phyloP scores from a whole-genome alignment of 2,113 vertebrate genomes.

The Psephotus haematonotus region DNA sequence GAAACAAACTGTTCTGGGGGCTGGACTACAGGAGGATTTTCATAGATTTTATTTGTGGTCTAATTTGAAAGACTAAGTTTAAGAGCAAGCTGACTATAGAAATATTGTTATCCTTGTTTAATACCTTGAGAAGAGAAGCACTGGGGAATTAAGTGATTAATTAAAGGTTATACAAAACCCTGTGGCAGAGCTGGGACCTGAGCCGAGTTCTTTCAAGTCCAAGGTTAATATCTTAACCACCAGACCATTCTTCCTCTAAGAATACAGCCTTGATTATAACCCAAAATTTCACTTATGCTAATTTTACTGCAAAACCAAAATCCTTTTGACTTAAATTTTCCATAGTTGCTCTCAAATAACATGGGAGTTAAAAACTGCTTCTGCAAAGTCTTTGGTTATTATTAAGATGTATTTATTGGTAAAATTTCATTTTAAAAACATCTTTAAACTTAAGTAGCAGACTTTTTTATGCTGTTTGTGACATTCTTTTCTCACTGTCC shows the following conservation, averaged over 20 bases:
- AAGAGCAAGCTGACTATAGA: neutral
- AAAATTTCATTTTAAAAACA: neutral
- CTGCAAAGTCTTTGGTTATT: neutral
- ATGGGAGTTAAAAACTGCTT: neutral
- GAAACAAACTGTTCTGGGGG: neutral
- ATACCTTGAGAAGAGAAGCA: neutral
- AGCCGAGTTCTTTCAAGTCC: neutral
- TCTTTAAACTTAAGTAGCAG: neutral
- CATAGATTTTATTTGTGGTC: neutral
- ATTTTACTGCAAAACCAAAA: slow-evolving; percentile 8
- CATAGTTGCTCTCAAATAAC: neutral
- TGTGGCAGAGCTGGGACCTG: neutral
- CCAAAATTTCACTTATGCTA: neutral
- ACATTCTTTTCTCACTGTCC: neutral
- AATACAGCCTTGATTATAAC: neutral
- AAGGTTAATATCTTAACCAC: slow-evolving; percentile 4
- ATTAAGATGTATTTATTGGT: neutral
- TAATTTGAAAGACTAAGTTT: neutral
- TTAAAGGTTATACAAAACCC: slow-evolving; percentile 13
- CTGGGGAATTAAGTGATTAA: neutral
- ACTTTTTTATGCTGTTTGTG: neutral
- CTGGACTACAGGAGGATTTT: neutral
- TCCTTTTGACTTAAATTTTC: neutral
- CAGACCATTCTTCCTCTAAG: neutral
- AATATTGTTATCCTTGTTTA: neutral